phyloP scores from a whole-genome alignment of 1,140 invertebrate genomes.

The Oncopodura yosiiana region DNA sequence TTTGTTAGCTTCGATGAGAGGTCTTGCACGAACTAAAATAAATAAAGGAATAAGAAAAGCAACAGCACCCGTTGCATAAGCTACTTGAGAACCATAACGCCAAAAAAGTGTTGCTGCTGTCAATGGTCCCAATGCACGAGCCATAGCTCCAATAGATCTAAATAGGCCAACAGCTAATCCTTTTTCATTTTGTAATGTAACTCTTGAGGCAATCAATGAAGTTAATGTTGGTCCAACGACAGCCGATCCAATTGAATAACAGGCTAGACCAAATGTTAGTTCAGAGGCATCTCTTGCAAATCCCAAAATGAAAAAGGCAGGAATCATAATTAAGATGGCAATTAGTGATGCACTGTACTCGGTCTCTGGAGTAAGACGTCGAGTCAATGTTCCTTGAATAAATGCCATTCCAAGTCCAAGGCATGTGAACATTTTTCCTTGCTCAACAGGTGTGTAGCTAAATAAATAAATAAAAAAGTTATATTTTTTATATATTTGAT shows the following conservation, averaged over 20 bases:
- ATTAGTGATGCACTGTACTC: slow-evolving; percentile 62
- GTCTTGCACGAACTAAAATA: too few relatives aligned
- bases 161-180: slow-evolving; percentile 88
- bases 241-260: slow-evolving; percentile 53
- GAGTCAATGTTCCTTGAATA: slow-evolving; percentile 80
- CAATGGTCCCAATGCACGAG: slow-evolving; percentile 81
- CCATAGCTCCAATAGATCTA: slow-evolving; percentile 83
- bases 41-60: slow-evolving; percentile 35
- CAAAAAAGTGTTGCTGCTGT: slow-evolving; percentile 53
- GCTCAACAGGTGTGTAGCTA: slow-evolving; percentile 80
- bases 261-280: slow-evolving; percentile 20
- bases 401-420: slow-evolving; percentile 88
- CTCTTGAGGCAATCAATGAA: slow-evolving; percentile 69
- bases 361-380: slow-evolving; percentile 63
- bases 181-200: slow-evolving; percentile 73
- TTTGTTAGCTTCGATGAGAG: too few relatives aligned
- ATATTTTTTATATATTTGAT: not conserved
- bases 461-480: not conserved
- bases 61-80: slow-evolving; percentile 36
- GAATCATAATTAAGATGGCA: slow-evolving; percentile 37
- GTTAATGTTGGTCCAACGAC: slow-evolving; percentile 82
- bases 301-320: slow-evolving; percentile 28
- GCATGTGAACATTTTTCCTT: slow-evolving; percentile 94
- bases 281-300: slow-evolving; percentile 3
- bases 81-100: slow-evolving; percentile 34